Evolutionary conservation across 2,888 invertebrate species (phyloP).

Genomic region (Hyposoter dolosus): DNA sequence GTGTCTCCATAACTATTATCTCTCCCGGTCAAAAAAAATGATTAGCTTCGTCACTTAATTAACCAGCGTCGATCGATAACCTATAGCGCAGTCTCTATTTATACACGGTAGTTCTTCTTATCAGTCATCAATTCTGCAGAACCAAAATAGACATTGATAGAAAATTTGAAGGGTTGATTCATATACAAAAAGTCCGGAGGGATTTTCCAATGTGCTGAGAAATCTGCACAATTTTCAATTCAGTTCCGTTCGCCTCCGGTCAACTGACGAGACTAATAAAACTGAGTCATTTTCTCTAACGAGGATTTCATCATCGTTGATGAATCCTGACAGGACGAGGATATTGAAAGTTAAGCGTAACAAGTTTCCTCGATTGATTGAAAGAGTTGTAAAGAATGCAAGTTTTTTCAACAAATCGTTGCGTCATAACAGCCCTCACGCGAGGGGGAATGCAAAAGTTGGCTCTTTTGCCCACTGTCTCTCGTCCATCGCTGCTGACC

Average conservation of each 20-base stretch:
- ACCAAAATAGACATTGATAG: background rate
- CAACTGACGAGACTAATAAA: background rate
- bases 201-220: background rate
- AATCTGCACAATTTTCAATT: background rate
- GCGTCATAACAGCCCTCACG: conserved; percentile 43
- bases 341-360: background rate
- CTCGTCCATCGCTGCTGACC: conserved; percentile 61
- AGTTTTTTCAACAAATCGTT: conserved; percentile 48
- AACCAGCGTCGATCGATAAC: background rate
- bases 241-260: background rate
- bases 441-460: conserved; percentile 26
- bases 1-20: background rate
- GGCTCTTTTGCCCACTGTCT: conserved; percentile 35
- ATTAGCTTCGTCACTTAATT: background rate
- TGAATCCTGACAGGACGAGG: background rate
- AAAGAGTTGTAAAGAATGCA: conserved; percentile 36
- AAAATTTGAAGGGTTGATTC: background rate
- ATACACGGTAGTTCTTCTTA: background rate
- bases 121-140: background rate
- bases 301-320: background rate
- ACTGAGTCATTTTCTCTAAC: background rate
- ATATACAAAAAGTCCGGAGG: background rate
- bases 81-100: background rate
- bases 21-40: background rate
- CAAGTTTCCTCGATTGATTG: conserved; percentile 47